Conservation (phyloP, 2,113 vertebrate genomes). For the Motacilla alba region DNA sequence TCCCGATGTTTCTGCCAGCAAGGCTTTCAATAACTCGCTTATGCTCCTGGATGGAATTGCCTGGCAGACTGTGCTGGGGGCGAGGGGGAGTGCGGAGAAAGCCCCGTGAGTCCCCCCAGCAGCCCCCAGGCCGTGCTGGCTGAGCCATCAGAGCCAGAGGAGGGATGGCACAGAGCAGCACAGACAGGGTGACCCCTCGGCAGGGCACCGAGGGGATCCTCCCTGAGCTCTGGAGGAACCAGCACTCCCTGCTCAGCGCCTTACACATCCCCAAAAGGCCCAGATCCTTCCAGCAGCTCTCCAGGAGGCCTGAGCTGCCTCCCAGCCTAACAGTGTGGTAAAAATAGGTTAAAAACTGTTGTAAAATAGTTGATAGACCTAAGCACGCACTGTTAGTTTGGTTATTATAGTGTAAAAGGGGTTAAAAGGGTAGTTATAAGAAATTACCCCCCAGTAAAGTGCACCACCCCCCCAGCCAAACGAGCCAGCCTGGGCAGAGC, state of each 20-base stretch:
- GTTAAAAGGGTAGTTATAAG: too few species aligned
- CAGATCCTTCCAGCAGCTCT: not conserved
- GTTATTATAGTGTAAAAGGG: too few species aligned
- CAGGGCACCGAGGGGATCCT: rapidly evolving
- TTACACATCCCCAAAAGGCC: rapidly evolving
- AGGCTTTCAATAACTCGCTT: constrained; percentile 23
- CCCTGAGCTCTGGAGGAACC: not conserved
- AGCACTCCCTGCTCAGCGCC: not conserved
- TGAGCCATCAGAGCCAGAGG: rapidly evolving
- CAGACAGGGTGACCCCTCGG: rapidly evolving
- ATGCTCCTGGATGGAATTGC: constrained; percentile 28
- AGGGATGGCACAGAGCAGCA: not conserved
- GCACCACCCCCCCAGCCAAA: too few species aligned
- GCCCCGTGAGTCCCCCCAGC: not conserved
- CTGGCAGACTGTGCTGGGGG: not conserved
- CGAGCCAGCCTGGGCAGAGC: too few species aligned
- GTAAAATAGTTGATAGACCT: too few species aligned
- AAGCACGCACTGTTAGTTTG: too few species aligned
- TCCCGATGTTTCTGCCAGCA: constrained; percentile 37
- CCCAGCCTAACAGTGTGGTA: not conserved
- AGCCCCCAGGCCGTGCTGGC: rapidly evolving
- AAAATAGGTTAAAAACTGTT: too few species aligned
- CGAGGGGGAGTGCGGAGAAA: not conserved
- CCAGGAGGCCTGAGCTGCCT: rapidly evolving
- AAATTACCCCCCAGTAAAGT: too few species aligned